phyloP scores from a whole-genome alignment of 2,797 vertebrate genomes.

The Helarctos malayanus region DNA sequence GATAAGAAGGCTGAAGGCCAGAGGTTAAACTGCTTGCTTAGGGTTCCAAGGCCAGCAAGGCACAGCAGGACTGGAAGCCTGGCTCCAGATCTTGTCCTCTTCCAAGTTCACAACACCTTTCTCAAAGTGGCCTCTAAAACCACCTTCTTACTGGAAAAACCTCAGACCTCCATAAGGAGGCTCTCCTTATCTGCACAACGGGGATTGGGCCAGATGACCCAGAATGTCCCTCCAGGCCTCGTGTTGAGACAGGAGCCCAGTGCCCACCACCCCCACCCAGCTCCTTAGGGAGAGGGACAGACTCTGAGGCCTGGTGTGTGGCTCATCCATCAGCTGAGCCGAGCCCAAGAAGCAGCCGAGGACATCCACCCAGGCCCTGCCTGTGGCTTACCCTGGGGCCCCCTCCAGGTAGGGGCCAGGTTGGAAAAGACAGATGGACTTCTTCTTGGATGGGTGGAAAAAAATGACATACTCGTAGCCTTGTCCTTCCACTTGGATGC shows the following conservation, averaged over 20 bases:
- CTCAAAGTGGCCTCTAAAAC: not conserved
- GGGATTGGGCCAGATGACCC: not conserved
- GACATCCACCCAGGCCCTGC: not conserved
- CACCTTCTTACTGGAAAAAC: not conserved
- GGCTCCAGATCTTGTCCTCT: not conserved
- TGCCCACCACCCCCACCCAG: not conserved
- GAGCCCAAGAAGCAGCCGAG: not conserved
- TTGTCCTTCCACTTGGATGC: conserved; percentile 87
- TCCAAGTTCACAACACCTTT: not conserved
- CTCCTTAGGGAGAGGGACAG: not conserved
- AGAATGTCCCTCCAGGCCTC: not conserved
- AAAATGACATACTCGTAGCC: conserved; percentile 94
- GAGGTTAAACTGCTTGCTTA: not conserved
- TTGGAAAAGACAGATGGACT: conserved; percentile 91
- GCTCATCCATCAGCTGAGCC: not conserved
- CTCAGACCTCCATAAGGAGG: not conserved
- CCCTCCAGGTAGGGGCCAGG: conserved; percentile 93
- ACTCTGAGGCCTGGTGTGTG: not conserved
- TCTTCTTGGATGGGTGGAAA: conserved; percentile 89
- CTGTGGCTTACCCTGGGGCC: conserved; percentile 89
- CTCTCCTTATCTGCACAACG: not conserved
- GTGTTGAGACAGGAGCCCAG: not conserved
- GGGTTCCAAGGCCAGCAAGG: not conserved
- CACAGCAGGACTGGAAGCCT: not conserved
- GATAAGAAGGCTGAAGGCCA: not conserved